Conservation (phyloP, 2,113 vertebrate genomes). For the Ictalurus furcatus region DNA sequence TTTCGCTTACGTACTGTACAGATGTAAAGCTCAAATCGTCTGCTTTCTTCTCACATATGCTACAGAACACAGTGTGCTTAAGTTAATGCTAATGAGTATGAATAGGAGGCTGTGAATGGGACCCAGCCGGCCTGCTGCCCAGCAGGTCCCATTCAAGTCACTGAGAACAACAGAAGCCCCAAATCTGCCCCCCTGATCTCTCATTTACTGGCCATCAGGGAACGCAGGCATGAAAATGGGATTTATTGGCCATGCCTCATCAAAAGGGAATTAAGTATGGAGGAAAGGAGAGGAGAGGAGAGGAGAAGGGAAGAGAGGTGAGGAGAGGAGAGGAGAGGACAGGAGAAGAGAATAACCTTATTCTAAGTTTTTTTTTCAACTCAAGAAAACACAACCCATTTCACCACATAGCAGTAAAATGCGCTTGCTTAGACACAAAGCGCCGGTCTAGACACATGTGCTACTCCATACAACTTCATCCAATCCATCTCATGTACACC, state of each 20-base stretch:
- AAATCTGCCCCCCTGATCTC: constrained; percentile 87
- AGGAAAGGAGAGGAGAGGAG: constrained; percentile 24
- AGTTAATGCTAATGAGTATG: constrained; percentile 56
- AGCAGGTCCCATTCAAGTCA: constrained; percentile 70
- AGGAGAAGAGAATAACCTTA: background rate
- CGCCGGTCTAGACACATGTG: constrained; percentile 1
- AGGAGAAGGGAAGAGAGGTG: background rate
- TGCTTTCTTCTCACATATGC: constrained; percentile 25
- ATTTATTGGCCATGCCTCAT: constrained; percentile 90
- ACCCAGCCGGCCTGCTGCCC: constrained; percentile 62
- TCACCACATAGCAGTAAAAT: background rate
- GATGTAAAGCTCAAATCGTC: background rate
- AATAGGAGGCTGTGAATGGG: constrained; percentile 53
- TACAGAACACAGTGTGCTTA: constrained; percentile 42
- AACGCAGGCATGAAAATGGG: constrained; percentile 80
- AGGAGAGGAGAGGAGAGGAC: background rate
- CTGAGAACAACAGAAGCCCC: constrained; percentile 72
- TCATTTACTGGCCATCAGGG: constrained; percentile 84
- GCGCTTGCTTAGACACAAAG: background rate
- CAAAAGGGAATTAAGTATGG: constrained; percentile 81
- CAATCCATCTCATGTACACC: constrained; percentile 76
- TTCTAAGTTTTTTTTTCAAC: background rate
- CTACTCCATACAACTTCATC: constrained; percentile 31
- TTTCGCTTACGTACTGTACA: background rate
- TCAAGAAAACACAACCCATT: constrained; percentile 9